Evolutionary conservation across 2,888 invertebrate genomes (phyloP), one percentile per base, ranked within the genome.

Genomic region (Abrostola triplasia): DNA sequence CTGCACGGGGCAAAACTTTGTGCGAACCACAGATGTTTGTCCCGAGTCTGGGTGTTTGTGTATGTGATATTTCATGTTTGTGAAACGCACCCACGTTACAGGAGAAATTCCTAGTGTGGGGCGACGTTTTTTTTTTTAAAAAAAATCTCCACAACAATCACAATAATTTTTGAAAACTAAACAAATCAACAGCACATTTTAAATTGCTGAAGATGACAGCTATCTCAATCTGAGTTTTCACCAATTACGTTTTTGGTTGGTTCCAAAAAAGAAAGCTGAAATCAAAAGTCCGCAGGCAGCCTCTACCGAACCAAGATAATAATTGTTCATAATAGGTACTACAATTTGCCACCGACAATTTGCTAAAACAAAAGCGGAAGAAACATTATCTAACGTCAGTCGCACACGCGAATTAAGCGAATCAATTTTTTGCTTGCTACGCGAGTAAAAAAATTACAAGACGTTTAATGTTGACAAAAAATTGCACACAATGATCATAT

Each of bases 331-430:
- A 59, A 40, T 37, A 38, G 9, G 35, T 35, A 42, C 10, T 35
- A 59, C 72, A 60, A 52, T 49, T 62, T 53, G 24, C 6, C 44
- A 60, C 54, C 50, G 41, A 59, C 51, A 61, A 62, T 50, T 72
- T 59, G 51, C 47, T 35, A 58, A 36, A 47, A 53, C 51, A 58
- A 63, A 59, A 74, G 63, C 73, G 73, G 73, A 75, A 77, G 66
- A 70, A 63, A 64, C 66, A 78, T 73, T 63, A 62, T 60, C 52
- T 55, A 76, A 76, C 72, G 63, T 35, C 40, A 47, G 24, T 52
- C 24, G 10, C 11, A 56, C 73, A 73, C 49, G 77, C 71, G 53
- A 70, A 53, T 75, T 55, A 59, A 40, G 5, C 8, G 55, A 44
- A 13, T 11, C 49, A 41, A 2, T 38, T 42, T 64, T 70, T 73